These are phyloP conservation scores for Antheraea assamensis DNA, from an alignment of 2,888 invertebrate genomes.

Conservation along the genomic window DNA sequence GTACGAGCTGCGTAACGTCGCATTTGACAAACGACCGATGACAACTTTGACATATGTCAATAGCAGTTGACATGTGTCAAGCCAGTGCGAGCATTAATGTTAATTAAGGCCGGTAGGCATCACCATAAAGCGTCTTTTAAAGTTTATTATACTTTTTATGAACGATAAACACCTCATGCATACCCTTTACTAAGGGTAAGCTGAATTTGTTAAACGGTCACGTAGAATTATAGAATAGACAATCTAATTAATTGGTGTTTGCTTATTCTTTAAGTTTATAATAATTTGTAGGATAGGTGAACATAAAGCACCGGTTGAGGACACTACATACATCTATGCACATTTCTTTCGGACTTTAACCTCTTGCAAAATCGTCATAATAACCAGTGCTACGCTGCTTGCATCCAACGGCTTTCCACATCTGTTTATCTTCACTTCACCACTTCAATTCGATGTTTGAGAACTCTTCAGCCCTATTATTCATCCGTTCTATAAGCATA, in stretches of 20 bases:
- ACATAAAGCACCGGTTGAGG: too few relatives aligned
- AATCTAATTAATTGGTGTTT: neutral
- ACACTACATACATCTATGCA: too few relatives aligned
- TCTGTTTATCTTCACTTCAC: too few relatives aligned
- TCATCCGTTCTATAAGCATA: too few relatives aligned
- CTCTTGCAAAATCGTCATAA: too few relatives aligned
- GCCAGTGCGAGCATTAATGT: constrained; percentile 60
- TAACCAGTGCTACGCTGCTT: too few relatives aligned
- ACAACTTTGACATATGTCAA: constrained; percentile 71
- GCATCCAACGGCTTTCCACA: too few relatives aligned
- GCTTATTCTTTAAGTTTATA: too few relatives aligned
- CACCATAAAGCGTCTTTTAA: constrained; percentile 23
- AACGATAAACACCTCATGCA: neutral
- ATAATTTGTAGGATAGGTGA: too few relatives aligned
- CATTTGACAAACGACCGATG: constrained; percentile 37
- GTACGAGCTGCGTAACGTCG: constrained; percentile 32
- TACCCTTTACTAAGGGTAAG: neutral
- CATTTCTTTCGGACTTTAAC: too few relatives aligned
- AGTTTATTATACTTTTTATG: neutral
- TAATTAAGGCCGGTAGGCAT: constrained; percentile 59
- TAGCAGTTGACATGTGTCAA: constrained; percentile 1
- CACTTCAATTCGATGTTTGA: too few relatives aligned
- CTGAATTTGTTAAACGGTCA: neutral
- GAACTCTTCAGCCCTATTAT: too few relatives aligned
- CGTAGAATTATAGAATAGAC: neutral